These are phyloP conservation scores for Myiotriccus ornatus DNA, from an alignment of 2,797 vertebrate genomes.

Conservation along the genomic window DNA sequence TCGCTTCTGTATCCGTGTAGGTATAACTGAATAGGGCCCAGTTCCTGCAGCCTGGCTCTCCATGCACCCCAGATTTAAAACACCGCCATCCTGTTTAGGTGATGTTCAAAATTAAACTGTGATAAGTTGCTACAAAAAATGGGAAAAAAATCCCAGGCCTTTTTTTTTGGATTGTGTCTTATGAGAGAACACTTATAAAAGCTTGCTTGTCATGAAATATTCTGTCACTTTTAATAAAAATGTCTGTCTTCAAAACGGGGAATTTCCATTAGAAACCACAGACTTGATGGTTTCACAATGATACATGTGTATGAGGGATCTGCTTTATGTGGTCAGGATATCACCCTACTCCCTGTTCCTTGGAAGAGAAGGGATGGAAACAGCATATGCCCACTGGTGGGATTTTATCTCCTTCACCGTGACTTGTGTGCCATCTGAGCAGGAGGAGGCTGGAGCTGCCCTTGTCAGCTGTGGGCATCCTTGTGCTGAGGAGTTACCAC, in stretches of 20 bases:
- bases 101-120: neutral
- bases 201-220: neutral
- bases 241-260: neutral
- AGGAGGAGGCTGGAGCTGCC: neutral
- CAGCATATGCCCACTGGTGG: neutral
- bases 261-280: neutral
- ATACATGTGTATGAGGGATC: neutral
- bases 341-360: neutral
- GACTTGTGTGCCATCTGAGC: fast-evolving
- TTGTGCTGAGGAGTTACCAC: neutral
- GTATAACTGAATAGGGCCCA: neutral
- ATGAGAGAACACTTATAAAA: neutral
- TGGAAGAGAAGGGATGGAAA: neutral
- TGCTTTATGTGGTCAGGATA: neutral
- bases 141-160: neutral
- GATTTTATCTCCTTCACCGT: neutral
- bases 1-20: fast-evolving
- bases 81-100: neutral
- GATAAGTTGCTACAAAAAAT: neutral
- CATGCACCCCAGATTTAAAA: neutral
- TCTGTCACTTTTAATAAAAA: neutral
- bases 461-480: neutral
- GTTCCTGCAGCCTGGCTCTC: neutral
- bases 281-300: neutral
- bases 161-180: neutral